A percentile compares a stretch with the other conserved stretches of the same genome.
These are phyloP conservation scores for Meriones unguiculatus DNA, from an alignment of 2,113 vertebrate species.

Conservation along the genomic window DNA sequence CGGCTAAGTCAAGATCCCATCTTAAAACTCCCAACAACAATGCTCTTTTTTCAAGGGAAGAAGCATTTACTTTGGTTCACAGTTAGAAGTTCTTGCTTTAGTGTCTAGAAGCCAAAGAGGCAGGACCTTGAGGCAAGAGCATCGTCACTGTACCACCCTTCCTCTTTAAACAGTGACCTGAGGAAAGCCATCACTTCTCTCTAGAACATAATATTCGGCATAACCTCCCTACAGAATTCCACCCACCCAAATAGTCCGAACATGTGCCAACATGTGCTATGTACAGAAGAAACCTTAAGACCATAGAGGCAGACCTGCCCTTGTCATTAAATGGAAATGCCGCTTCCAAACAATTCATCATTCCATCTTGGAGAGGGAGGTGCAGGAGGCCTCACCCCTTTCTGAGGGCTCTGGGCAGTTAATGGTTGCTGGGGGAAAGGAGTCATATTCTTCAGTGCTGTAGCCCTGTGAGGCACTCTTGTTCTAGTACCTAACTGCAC, in stretches of 20 bases:
- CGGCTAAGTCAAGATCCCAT: neutral
- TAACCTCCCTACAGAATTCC: neutral
- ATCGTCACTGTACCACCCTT: neutral
- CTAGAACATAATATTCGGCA: neutral
- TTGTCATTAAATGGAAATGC: conserved; percentile 19
- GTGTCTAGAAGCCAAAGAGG: neutral
- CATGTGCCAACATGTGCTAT: neutral
- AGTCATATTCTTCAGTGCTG: neutral
- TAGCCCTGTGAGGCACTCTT: neutral
- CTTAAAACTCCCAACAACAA: neutral
- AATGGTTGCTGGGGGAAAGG: neutral
- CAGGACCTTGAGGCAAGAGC: neutral
- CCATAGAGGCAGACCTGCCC: neutral
- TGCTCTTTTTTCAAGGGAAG: neutral
- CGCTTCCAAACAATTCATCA: neutral
- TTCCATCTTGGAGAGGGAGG: neutral
- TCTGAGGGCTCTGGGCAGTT: neutral
- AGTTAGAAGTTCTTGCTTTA: too few relatives aligned
- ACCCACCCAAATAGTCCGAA: neutral
- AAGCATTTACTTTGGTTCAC: neutral
- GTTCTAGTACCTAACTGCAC: neutral
- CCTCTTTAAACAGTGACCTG: neutral
- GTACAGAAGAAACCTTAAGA: neutral
- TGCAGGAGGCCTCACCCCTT: neutral
- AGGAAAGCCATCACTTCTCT: neutral